Percentiles rank a stretch among this genome's conserved stretches.
phyloP scores from a whole-genome alignment of 2,888 invertebrate genomes.

The Urechis unicinctus region DNA sequence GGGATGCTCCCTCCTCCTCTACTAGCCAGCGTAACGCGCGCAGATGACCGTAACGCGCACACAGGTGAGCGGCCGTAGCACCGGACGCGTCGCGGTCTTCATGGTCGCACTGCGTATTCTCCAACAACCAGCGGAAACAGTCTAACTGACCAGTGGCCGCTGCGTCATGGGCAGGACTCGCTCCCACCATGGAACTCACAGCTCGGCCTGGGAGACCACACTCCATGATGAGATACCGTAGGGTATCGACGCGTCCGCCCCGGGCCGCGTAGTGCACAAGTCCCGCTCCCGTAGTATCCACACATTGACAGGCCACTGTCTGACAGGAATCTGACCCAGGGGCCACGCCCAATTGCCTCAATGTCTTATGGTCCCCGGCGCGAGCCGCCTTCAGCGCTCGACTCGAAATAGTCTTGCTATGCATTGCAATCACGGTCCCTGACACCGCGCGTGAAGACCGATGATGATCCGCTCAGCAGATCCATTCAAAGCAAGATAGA shows the following conservation, averaged over 20 bases:
- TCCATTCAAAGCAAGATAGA: too few species aligned
- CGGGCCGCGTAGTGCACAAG: conserved; percentile 49
- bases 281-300: conserved; percentile 27
- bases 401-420: too few species aligned
- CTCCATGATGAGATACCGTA: conserved; percentile 34
- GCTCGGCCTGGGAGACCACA: conserved; percentile 7
- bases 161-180: conserved; percentile 50
- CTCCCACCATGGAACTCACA: conserved; percentile 34
- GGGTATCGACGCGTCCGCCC: conserved; percentile 35
- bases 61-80: conserved; percentile 47
- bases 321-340: too few species aligned
- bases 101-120: conserved; percentile 27
- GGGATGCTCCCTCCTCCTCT: conserved; percentile 57
- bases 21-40: conserved; percentile 60
- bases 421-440: too few species aligned
- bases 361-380: too few species aligned
- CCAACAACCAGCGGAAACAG: conserved; percentile 43
- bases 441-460: too few species aligned
- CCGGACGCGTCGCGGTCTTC: conserved; percentile 46
- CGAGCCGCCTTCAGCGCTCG: too few species aligned
- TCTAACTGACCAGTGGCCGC: conserved; percentile 47
- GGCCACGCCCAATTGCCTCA: too few species aligned
- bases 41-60: conserved; percentile 54
- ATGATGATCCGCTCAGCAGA: too few species aligned
- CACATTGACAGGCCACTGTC: too few species aligned